These are phyloP conservation scores for human (Homo sapiens) DNA, from an alignment of 2,113 vertebrate species.

Conservation along the genomic window DNA sequence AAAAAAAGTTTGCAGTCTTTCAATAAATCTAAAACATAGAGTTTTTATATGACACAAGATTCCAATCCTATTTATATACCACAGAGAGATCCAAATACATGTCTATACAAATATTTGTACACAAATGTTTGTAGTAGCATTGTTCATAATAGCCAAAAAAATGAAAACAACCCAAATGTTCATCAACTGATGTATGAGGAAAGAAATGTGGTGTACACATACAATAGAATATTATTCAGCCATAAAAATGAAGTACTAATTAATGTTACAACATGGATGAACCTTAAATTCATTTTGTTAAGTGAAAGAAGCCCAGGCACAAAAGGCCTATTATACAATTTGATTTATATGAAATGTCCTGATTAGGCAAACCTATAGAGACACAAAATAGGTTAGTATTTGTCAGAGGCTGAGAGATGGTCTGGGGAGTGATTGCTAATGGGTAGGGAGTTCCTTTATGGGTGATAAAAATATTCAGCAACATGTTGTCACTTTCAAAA, in stretches of 20 bases:
- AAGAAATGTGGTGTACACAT: not conserved
- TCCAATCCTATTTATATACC: not conserved
- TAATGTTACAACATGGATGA: not conserved
- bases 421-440: not conserved
- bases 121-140: not conserved
- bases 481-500: not conserved
- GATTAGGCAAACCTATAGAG: not conserved
- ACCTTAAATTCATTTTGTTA: not conserved
- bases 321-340: not conserved
- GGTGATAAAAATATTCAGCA: not conserved
- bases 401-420: not conserved
- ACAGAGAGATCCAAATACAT: not conserved
- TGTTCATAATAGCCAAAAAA: not conserved
- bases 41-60: not conserved
- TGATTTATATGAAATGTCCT: not conserved
- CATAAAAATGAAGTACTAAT: not conserved
- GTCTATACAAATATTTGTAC: not conserved
- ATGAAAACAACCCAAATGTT: not conserved
- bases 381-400: not conserved
- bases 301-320: not conserved
- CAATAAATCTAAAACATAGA: not conserved
- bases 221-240: not conserved
- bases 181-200: not conserved
- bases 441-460: not conserved
- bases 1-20: not conserved